A percentile compares a stretch with the other conserved stretches of the same genome.
Conservation (phyloP, 2,113 vertebrate genomes). For the Xenopus borealis region DNA sequence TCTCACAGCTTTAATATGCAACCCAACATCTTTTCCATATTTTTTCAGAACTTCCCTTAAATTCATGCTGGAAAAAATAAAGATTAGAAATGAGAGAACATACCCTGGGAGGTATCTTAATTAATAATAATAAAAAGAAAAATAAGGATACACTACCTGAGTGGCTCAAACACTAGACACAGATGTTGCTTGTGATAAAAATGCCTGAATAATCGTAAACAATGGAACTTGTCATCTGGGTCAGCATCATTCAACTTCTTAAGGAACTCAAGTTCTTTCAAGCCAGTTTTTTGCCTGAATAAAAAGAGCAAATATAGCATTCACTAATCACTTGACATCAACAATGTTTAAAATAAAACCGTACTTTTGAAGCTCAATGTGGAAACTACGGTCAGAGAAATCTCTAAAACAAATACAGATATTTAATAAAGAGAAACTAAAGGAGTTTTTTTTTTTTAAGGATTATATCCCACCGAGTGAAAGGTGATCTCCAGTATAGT, state of each 20-base stretch:
- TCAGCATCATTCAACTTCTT: slow-evolving; percentile 98
- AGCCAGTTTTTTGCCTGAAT: slow-evolving; percentile 93
- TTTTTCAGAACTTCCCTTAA: slow-evolving; percentile 96
- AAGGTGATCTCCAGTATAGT: too few species aligned
- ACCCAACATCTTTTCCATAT: slow-evolving; percentile 96
- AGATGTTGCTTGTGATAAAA: slow-evolving; percentile 98
- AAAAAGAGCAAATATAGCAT: slow-evolving; percentile 1
- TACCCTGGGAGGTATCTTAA: not conserved
- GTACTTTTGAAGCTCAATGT: too few species aligned
- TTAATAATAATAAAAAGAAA: not conserved
- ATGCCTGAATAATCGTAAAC: slow-evolving; percentile 91
- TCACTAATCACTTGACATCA: too few species aligned
- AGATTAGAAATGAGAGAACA: not conserved
- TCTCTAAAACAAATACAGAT: too few species aligned
- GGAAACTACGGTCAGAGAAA: too few species aligned
- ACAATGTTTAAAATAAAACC: too few species aligned
- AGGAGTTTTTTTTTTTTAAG: too few species aligned
- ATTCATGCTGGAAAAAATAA: slow-evolving; percentile 80
- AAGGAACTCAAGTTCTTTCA: slow-evolving; percentile 96
- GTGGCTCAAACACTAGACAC: slow-evolving; percentile 93
- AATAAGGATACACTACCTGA: slow-evolving; percentile 72
- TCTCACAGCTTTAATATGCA: slow-evolving; percentile 92
- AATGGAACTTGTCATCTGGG: slow-evolving; percentile 98
- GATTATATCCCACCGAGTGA: too few species aligned
- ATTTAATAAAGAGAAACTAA: too few species aligned